Percentiles rank a stretch among this genome's conserved stretches.
These are phyloP conservation scores for Syndactyla subalaris DNA, from an alignment of 2,797 vertebrate species.

Conservation along the genomic window DNA sequence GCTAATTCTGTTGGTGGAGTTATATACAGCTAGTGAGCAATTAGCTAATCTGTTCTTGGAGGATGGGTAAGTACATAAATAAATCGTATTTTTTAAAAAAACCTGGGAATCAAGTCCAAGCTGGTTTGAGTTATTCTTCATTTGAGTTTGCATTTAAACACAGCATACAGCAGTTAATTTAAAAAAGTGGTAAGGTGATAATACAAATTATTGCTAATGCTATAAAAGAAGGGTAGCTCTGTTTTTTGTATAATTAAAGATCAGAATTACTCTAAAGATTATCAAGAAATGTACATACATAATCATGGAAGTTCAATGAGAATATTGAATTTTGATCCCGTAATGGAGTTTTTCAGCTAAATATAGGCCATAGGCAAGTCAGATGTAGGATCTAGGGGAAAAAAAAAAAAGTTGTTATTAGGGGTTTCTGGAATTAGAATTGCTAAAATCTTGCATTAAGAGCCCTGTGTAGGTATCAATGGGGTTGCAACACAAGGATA, in stretches of 20 bases:
- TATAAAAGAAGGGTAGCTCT: background rate
- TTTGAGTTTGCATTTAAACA: background rate
- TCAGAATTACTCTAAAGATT: background rate
- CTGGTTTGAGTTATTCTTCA: background rate
- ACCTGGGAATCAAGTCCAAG: background rate
- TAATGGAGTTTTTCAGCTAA: background rate
- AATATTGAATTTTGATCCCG: background rate
- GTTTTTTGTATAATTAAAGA: background rate
- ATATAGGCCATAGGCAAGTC: background rate
- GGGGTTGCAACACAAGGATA: background rate
- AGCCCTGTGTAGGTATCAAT: background rate
- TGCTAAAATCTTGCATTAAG: background rate
- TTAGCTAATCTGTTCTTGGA: background rate
- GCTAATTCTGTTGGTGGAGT: background rate
- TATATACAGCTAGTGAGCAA: background rate
- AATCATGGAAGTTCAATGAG: background rate
- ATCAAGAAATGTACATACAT: background rate
- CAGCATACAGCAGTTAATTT: background rate
- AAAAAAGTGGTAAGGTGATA: background rate
- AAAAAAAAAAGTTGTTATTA: background rate
- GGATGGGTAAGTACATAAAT: background rate
- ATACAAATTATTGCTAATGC: background rate
- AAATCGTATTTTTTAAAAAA: rapidly evolving
- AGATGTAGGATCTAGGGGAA: background rate
- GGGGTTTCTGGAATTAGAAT: background rate